A percentile compares a stretch with the other conserved stretches of the same genome.
These are phyloP conservation scores for Etia nguti DNA, from an alignment of 2,113 vertebrate species.

Conservation along the genomic window DNA sequence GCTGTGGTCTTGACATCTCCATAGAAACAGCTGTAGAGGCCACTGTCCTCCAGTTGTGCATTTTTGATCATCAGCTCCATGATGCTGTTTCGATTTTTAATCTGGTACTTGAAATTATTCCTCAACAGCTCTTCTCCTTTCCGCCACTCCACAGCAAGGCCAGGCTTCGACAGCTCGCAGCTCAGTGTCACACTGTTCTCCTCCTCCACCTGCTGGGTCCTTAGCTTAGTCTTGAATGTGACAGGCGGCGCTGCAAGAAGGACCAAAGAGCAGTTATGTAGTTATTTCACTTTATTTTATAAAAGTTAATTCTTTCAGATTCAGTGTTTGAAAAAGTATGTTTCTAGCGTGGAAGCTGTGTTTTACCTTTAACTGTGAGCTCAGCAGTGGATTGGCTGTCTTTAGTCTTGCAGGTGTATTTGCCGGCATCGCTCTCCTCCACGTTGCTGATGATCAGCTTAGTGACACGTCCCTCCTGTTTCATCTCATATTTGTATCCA, in stretches of 20 bases:
- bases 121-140: conserved; percentile 71
- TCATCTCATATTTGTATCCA: conserved; percentile 76
- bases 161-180: conserved; percentile 78
- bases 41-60: conserved; percentile 79
- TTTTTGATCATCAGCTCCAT: conserved; percentile 78
- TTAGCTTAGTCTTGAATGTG: conserved; percentile 79
- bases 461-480: conserved; percentile 51
- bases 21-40: conserved; percentile 81
- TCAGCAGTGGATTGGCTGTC: conserved; percentile 69
- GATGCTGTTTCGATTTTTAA: conserved; percentile 68
- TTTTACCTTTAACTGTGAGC: conserved; percentile 64
- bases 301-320: not conserved
- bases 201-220: conserved; percentile 79
- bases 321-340: not conserved
- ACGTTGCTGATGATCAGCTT: conserved; percentile 63
- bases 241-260: conserved; percentile 68
- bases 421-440: conserved; percentile 74
- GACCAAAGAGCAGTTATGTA: not conserved
- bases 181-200: conserved; percentile 72
- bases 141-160: conserved; percentile 71
- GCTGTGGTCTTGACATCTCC: conserved; percentile 76
- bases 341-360: not conserved
- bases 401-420: conserved; percentile 71
- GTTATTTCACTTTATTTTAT: not conserved
- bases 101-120: conserved; percentile 78